phyloP scores from a whole-genome alignment of 53 echinoderm and acorn worm genomes.

The Hippasteria phrygiana region DNA sequence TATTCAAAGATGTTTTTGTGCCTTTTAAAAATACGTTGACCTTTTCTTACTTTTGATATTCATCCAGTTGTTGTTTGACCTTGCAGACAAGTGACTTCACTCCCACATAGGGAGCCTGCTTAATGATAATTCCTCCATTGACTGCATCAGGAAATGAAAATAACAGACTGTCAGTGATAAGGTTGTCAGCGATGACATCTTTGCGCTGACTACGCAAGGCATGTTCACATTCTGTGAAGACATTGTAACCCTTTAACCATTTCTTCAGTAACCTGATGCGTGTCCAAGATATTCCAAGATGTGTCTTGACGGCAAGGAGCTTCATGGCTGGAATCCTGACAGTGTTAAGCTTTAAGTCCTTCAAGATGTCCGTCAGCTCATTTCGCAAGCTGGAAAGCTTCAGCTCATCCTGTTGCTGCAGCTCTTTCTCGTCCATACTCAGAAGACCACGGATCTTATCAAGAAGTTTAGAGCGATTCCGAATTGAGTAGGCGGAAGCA shows the following conservation, averaged over 20 bases:
- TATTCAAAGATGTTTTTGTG: not conserved
- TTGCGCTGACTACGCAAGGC: constrained; percentile 8
- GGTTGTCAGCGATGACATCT: not conserved
- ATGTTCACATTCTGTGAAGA: constrained; percentile 17
- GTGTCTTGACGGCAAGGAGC: constrained; percentile 24
- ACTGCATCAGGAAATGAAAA: constrained; percentile 25
- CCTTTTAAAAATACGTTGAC: not conserved
- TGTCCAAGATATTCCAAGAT: constrained; percentile 39
- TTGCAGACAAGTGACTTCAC: constrained; percentile 22
- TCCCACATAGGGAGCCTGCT: constrained; percentile 27
- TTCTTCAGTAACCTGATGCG: constrained; percentile 16
- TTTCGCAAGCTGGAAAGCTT: not conserved
- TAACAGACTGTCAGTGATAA: constrained; percentile 4
- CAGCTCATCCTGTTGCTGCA: not conserved
- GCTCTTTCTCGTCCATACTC: not conserved
- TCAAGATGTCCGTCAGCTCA: not conserved
- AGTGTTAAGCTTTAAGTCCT: not conserved
- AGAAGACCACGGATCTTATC: not conserved
- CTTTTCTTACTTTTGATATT: constrained; percentile 47
- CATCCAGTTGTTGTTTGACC: constrained; percentile 36
- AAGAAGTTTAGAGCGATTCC: constrained; percentile 13
- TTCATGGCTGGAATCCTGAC: constrained; percentile 27
- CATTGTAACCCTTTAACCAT: constrained; percentile 29
- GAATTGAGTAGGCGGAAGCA: not conserved
- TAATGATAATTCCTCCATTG: constrained; percentile 31